Evolutionary conservation across 2,888 invertebrate species (phyloP).

Genomic region (Mythimna ferrago): DNA sequence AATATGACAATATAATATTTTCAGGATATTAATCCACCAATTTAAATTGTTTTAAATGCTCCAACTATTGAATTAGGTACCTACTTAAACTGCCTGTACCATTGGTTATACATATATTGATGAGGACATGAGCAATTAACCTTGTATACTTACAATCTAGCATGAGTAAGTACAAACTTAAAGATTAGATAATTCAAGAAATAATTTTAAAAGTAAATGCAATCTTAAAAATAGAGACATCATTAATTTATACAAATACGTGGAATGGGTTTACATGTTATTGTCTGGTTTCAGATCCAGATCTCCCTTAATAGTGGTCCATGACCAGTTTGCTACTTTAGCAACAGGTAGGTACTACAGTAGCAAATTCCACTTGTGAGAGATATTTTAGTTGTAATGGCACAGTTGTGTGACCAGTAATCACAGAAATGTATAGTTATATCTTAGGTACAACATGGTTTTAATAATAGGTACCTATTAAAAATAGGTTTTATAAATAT

Average conservation of each 20-base stretch:
- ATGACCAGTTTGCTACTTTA: neutral
- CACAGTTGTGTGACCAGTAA: constrained; percentile 40
- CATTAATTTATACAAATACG: neutral
- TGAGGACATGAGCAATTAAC: neutral
- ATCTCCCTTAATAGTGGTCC: neutral
- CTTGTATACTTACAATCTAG: neutral
- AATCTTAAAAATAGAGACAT: neutral
- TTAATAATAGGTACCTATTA: neutral
- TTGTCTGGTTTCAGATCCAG: neutral
- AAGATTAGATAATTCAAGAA: constrained; percentile 16
- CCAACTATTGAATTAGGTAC: constrained; percentile 4
- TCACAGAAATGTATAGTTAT: neutral
- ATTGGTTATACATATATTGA: constrained; percentile 10
- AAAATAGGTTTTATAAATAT: neutral
- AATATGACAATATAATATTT: neutral
- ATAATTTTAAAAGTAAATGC: constrained; percentile 15
- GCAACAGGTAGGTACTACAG: neutral
- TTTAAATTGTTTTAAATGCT: neutral
- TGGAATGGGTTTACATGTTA: constrained; percentile 8
- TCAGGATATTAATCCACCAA: neutral
- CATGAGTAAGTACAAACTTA: constrained; percentile 2
- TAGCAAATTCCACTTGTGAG: neutral
- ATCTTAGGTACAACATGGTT: neutral
- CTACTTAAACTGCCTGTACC: neutral
- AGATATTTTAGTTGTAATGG: constrained; percentile 24